Evolutionary conservation across 2,888 invertebrate species (phyloP).

Genomic region (Deilephila porcellus): DNA sequence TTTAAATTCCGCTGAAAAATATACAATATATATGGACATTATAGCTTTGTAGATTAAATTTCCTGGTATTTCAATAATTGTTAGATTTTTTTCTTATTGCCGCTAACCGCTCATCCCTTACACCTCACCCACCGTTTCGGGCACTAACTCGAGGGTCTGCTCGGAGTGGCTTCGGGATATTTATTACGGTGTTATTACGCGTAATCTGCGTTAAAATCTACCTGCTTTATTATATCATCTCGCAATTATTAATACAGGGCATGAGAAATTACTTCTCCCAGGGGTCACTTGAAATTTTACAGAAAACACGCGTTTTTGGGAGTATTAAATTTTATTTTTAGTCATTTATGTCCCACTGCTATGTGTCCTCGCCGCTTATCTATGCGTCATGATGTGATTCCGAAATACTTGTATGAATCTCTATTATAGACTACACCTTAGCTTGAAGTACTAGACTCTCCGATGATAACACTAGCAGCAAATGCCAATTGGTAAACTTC

Average conservation of each 20-base stretch:
- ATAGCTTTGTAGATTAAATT: too few species aligned
- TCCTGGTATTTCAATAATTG: too few species aligned
- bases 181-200: constrained; percentile 78
- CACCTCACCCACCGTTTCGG: constrained; percentile 35
- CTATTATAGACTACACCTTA: too few species aligned
- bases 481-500: too few species aligned
- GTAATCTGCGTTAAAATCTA: constrained; percentile 76
- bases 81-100: neutral
- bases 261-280: constrained; percentile 57
- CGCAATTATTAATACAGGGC: constrained; percentile 58
- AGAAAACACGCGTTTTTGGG: neutral
- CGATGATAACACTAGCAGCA: too few species aligned
- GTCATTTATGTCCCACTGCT: neutral
- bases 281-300: constrained; percentile 34
- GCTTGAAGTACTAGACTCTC: too few species aligned
- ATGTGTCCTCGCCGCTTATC: neutral
- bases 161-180: constrained; percentile 74
- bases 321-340: constrained; percentile 3
- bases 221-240: constrained; percentile 74
- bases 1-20: too few species aligned
- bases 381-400: too few species aligned
- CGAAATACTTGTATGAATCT: too few species aligned
- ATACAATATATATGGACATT: too few species aligned
- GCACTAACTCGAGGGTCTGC: constrained; percentile 55
- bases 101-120: constrained; percentile 38